Base-by-base conservation (phyloP, 2,113 vertebrate species). In the Gracilinanus agilis region DNA sequence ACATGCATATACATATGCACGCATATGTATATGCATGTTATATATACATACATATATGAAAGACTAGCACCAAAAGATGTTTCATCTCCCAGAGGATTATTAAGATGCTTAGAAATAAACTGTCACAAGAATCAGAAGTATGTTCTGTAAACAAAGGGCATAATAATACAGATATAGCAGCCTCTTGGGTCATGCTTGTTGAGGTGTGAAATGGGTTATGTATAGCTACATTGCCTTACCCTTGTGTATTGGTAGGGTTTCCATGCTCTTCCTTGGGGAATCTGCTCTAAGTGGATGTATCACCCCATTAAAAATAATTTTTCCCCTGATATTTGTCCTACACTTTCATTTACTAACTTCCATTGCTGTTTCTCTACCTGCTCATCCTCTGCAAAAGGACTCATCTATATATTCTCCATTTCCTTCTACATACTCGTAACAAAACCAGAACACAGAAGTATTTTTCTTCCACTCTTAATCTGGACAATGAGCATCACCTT, bases 261-360 rank as follows among this genome's bases (percentile, higher is more conserved):
- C 97, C 96, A 96, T 96, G 97, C 95, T 98, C 92, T 96, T 95
- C 94, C 94, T 95, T 96, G 94, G 92, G 94, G 92, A 88, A 96
- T 93, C 88, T 96, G 90, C 91, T 90, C 58, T 93, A 54, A 93
- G 67, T 94, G 7, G 67, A 90, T 90, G 3, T 90, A 90, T 90
- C 44, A 53, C 25, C 95, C 94, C 92, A 40, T 9, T 44, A 93
- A 96, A 95, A 96, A 88, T 44, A 89, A 54, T 93, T 95, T 95
- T 96, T 67, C 96, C 95, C 92, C 92, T 92, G 61, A 95, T 95
- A 96, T 83, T 93, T 91, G 94, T 91, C 44, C 90, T 90, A 40
- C 54, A 83, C 75, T 96, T 95, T 88, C 91, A 53, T 58, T 54
- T 90, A 54, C 90, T 95, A 94, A 89, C 92, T 92, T 96, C 55